Conservation (phyloP, 2,888 invertebrate species). For the Megamerina dolium region DNA sequence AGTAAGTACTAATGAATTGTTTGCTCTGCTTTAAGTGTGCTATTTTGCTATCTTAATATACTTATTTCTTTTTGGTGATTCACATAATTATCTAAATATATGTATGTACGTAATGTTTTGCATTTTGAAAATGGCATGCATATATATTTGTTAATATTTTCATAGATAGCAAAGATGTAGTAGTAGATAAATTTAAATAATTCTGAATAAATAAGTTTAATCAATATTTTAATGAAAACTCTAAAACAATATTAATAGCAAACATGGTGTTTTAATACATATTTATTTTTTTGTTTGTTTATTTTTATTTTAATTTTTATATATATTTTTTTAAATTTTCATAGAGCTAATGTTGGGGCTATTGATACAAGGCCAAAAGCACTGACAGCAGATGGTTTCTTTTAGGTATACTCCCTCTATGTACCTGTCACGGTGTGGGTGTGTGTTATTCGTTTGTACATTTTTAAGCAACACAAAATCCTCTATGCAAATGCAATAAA, state of each 20-base stretch:
- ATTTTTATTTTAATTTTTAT: constrained; percentile 15
- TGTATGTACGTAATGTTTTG: no score
- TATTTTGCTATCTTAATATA: constrained; percentile 1
- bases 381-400: constrained; percentile 49
- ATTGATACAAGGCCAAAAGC: constrained; percentile 49
- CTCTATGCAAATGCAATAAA: no score
- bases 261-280: constrained; percentile 1
- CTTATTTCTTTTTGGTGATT: no score
- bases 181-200: no score
- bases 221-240: background rate
- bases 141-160: no score
- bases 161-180: no score
- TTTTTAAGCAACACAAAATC: no score
- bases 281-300: constrained; percentile 6
- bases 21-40: no score
- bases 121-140: no score
- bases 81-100: no score
- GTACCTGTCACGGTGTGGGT: background rate
- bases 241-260: background rate
- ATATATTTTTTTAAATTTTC: constrained; percentile 31
- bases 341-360: constrained; percentile 45
- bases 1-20: constrained; percentile 57
- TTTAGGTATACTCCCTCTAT: constrained; percentile 41
- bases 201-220: no score
- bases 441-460: background rate